Evolutionary conservation across 2,888 invertebrate species (phyloP).

Genomic region (Hymenopus coronatus): DNA sequence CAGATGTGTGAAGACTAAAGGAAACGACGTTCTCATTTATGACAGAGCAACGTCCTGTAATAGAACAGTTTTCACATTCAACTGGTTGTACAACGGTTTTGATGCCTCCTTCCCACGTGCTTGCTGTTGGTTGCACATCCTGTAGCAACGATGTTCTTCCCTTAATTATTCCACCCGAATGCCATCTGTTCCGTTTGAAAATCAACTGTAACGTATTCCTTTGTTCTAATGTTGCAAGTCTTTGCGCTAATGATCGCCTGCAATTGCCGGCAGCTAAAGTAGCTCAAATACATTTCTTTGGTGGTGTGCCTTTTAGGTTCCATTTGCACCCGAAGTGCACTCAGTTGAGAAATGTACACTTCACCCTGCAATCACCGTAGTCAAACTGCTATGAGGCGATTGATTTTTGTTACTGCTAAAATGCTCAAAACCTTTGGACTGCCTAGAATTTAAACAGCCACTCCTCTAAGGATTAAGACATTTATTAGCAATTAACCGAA

Average conservation of each 20-base stretch:
- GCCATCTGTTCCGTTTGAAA: background rate
- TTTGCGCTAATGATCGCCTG: background rate
- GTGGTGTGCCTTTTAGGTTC: background rate
- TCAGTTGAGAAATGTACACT: background rate
- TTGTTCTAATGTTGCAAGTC: background rate
- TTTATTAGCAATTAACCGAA: too few relatives aligned
- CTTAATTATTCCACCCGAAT: background rate
- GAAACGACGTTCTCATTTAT: background rate
- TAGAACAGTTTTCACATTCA: background rate
- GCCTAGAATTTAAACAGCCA: too few relatives aligned
- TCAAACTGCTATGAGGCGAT: too few relatives aligned
- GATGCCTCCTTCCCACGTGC: background rate
- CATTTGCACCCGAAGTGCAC: background rate
- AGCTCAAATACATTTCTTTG: background rate
- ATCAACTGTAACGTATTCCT: background rate
- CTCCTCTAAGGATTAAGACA: too few relatives aligned
- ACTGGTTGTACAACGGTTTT: background rate
- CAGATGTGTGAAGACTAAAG: background rate
- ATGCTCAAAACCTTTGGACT: too few relatives aligned
- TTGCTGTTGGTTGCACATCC: background rate
- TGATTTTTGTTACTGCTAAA: too few relatives aligned
- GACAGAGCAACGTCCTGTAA: background rate
- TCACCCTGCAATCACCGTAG: background rate
- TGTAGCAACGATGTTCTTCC: background rate
- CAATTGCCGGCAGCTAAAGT: background rate